Evolutionary conservation across 1,140 invertebrate species (phyloP).

Genomic region (Gryon sp.): DNA sequence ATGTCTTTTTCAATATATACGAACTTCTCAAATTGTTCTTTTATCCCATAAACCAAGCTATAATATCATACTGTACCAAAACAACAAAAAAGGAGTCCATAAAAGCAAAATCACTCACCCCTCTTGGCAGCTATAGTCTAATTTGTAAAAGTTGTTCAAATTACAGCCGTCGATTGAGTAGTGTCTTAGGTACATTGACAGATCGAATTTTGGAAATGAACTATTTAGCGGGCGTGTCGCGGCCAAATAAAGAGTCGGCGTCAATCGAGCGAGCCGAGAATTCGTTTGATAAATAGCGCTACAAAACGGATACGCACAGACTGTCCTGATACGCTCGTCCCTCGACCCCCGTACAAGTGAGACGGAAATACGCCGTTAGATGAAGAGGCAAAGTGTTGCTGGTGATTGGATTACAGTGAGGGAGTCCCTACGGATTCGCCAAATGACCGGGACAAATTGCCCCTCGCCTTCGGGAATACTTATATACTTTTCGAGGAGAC

Average conservation of each 20-base stretch:
- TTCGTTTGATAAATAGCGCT: constrained; percentile 60
- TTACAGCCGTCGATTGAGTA: too few species aligned
- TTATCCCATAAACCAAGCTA: too few species aligned
- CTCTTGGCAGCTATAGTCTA: too few species aligned
- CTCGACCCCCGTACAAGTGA: constrained; percentile 32
- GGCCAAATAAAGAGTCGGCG: constrained; percentile 50
- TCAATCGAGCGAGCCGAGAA: constrained; percentile 46
- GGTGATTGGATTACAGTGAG: constrained; percentile 81
- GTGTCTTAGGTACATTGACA: too few species aligned
- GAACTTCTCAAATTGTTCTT: too few species aligned
- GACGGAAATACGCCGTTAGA: constrained; percentile 33
- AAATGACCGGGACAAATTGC: constrained; percentile 81
- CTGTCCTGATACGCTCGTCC: constrained; percentile 41
- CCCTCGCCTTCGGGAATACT: constrained; percentile 80
- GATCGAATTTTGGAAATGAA: constrained; percentile 33
- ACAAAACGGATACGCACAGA: constrained; percentile 55
- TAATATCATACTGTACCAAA: too few species aligned
- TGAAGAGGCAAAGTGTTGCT: constrained; percentile 71
- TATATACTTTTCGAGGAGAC: constrained; percentile 77
- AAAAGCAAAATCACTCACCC: too few species aligned
- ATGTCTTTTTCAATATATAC: too few species aligned
- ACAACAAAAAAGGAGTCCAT: too few species aligned
- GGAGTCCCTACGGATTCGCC: constrained; percentile 78
- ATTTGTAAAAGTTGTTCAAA: too few species aligned
- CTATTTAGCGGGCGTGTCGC: constrained; percentile 59